Evolutionary conservation across 2,888 invertebrate genomes (phyloP), one percentile per base, ranked within the genome.

Genomic region (Miltochrista miniata): DNA sequence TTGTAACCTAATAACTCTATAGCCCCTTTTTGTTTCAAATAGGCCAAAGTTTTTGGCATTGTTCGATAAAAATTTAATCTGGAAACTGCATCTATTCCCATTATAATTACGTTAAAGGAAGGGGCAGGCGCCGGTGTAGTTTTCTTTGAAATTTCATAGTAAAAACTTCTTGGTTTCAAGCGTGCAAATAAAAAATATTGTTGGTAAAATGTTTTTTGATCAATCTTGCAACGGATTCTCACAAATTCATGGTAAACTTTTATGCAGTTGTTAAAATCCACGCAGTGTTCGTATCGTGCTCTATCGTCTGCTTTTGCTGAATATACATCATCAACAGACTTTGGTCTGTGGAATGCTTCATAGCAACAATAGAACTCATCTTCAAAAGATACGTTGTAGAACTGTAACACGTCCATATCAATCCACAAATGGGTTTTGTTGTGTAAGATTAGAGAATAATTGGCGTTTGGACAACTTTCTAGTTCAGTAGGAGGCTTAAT

Each of bases 51-150:
- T 70, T 92, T 92, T 0, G 96, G 96, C 95, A 98, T 95, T 68
- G 96, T 96, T 39, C 98, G 93, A 59, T 96, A 93, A 65, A 98
- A 95, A 83, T 97, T 97, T 57, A 97, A 87, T 64, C 97, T 93
- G 0, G 98, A 98, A 24, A 98, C 93, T 9, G 97, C 95, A 77
- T 98, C 98, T 40, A 98, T 87, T 8, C 98, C 98, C 56, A 98
- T 83, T 31, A 98, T 88, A 56, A 98, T 90, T 0, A 98, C 93
- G 63, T 96, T 97, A 42, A 95, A 87, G 49, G 56, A 51, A 35
- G 71, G 24, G 13, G 44, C 10, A 11, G 18, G 13, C 7, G 13
- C 11, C 10, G 35, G 35, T 44, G 44, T 11, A 12, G 12, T 35
- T 1, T 2, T 33, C 24, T 43, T 43, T 15, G n/a, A 15, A 18